Evolutionary conservation across 2,113 vertebrate genomes (phyloP), one percentile per base, ranked within the genome.

Genomic region (Calonectris borealis): DNA sequence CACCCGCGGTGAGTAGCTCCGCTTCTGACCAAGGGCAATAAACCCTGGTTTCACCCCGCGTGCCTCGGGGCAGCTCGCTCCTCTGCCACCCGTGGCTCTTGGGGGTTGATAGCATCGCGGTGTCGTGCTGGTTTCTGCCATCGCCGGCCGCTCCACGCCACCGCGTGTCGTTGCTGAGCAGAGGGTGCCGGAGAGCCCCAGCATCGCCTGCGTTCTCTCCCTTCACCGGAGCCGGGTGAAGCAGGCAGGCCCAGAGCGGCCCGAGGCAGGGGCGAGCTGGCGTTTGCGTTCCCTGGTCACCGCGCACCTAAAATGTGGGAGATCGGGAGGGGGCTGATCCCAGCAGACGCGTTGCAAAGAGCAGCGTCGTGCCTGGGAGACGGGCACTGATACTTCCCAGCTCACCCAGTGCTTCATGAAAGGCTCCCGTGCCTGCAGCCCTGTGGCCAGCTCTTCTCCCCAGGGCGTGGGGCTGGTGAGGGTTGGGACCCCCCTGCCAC

Each of bases 221-320:
- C 78, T 11, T 40, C 13, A 2, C 27, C 13, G 1, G 31, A 4
- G 18, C 36, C 0, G 1, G 75, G 36, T 2, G 32, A 49, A 8
- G 7, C 9, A 6, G 70, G 62, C n/a, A 7, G 29, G 51, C 40
- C 2, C 40, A 1, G 31, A 49, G 44, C 25, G 9, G 44, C 46
- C 38, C 13, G 62, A 21, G n/a, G 15, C 55, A 42, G 51, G 57
- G 36, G 10, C 16, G 7, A 26, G 44, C 42, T 7, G 86, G 12
- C 2, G 2, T 36, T 51, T 10, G 13, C 48, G 25, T 5, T 25
- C 25, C 38, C 9, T 10, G 34, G 36, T 73, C 54, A 3, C 61
- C 14, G 0, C 6, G 1, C 24, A 13, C n/a, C 54, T 4, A 7
- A 57, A 51, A 21, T 0, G 1, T 2, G 49, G 38, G 79, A 8